Base-by-base conservation (phyloP, 2,797 vertebrate species). In the Megalops cyprinoides region DNA sequence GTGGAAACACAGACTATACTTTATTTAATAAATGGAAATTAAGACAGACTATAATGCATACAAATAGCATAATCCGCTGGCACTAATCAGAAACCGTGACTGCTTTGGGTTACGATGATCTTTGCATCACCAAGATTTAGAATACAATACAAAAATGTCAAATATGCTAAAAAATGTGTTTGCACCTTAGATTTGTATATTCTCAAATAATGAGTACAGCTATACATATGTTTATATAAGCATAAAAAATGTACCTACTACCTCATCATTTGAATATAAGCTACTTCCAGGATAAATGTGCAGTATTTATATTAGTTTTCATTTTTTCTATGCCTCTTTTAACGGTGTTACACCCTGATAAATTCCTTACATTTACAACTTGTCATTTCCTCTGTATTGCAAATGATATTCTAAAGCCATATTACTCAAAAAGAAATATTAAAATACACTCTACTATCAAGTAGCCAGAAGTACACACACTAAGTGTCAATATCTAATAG, bases 171-270 rank as follows among this genome's bases (percentile, higher is more conserved):
- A 14, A 71, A 69, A 71, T 48, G 10, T 48, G 8, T 42, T 42
- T 44, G 37, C 7, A 18, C 37, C 18, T 71, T 18, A 71, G 37
- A 71, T 42, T 44, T 71, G 39, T 18, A 71, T 71, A 42, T 3
- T 14, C 9, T 42, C 42, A 71, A 71, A 71, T 42, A 71, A 71
- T 18, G n/a, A 71, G 71, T 71, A 39, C 67, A 71, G 67, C 1
- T 71, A 44, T 42, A 18, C 39, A 20, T 71, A 71, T 71, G 39
- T 39, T 34, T 2, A 20, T 14, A 28, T 67, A 67, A 67, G 28
- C 58, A 62, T 4, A 62, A 2, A 62, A 67, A 67, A 67, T 67
- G 34, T 67, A 67, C 39, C 37, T 31, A 15, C 34, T 67, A 18
- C 62, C 62, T 31, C 18, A 67, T 18, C 20, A 34, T 67, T 67